These are phyloP conservation scores for Carcina quercana DNA, from an alignment of 2,888 invertebrate species.

Conservation along the genomic window DNA sequence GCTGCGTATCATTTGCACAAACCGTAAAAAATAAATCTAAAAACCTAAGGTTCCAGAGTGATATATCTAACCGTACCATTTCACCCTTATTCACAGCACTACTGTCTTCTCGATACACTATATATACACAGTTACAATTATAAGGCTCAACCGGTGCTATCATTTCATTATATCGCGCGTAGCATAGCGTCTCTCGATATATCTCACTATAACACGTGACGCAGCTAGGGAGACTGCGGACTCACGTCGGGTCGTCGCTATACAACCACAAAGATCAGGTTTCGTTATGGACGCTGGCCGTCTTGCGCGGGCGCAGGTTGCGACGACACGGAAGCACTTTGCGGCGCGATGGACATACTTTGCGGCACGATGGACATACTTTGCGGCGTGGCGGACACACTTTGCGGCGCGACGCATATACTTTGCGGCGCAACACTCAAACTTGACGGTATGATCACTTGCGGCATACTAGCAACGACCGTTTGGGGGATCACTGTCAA, in stretches of 20 bases:
- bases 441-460: background rate
- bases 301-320: constrained; percentile 16
- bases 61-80: constrained; percentile 43
- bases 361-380: constrained; percentile 2
- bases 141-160: constrained; percentile 61
- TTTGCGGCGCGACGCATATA: constrained; percentile 14
- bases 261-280: constrained; percentile 43
- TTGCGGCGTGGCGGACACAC: background rate
- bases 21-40: constrained; percentile 30
- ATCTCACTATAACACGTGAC: constrained; percentile 17
- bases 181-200: constrained; percentile 37
- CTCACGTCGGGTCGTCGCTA: constrained; percentile 33
- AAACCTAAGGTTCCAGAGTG: constrained; percentile 31
- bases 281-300: constrained; percentile 54
- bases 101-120: constrained; percentile 40
- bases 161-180: no score
- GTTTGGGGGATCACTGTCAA: constrained; percentile 85
- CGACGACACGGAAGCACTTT: constrained; percentile 7
- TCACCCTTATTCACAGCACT: constrained; percentile 53
- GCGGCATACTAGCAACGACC: constrained; percentile 20
- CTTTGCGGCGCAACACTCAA: constrained; percentile 1
- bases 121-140: constrained; percentile 63
- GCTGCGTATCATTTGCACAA: constrained; percentile 58
- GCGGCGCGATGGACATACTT: constrained; percentile 11
- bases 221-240: no score